Percentiles rank a stretch among this genome's conserved stretches.
These are phyloP conservation scores for Notocelia uddmanniana DNA, from an alignment of 2,888 invertebrate genomes.

Conservation along the genomic window DNA sequence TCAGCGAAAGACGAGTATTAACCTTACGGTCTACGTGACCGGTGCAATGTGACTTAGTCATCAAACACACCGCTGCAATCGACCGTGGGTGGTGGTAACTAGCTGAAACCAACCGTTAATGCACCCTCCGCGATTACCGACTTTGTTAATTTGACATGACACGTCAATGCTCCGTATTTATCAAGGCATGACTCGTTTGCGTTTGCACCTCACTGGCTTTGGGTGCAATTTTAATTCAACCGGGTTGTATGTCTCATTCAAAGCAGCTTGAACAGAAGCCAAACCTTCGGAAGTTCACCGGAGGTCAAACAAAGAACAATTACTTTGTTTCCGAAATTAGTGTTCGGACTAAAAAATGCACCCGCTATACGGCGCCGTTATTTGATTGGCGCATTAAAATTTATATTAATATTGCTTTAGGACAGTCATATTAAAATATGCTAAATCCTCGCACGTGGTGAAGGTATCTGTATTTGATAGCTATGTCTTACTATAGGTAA, in stretches of 20 bases:
- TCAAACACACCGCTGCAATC: slow-evolving; percentile 2
- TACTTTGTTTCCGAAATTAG: too few species aligned
- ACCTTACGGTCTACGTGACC: slow-evolving; percentile 4
- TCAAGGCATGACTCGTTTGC: not conserved
- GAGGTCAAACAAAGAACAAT: too few species aligned
- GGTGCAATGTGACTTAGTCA: slow-evolving; percentile 20
- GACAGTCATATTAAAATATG: too few species aligned
- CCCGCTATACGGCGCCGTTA: too few species aligned
- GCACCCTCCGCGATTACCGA: slow-evolving; percentile 20
- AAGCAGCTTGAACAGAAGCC: not conserved
- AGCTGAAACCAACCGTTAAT: slow-evolving; percentile 16
- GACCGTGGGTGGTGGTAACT: slow-evolving; percentile 23
- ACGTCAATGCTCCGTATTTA: not conserved
- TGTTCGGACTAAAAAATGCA: too few species aligned
- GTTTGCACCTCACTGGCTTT: not conserved
- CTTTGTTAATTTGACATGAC: slow-evolving; percentile 9
- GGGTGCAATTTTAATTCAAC: not conserved
- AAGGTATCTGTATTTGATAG: too few species aligned
- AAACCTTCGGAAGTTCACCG: too few species aligned
- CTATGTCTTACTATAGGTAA: too few species aligned
- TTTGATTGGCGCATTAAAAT: too few species aligned
- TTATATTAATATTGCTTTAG: too few species aligned
- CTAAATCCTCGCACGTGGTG: too few species aligned
- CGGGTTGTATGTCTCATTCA: not conserved
- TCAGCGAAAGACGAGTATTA: not conserved